phyloP scores from a whole-genome alignment of 2,888 invertebrate genomes.

The Cistogaster globosa region DNA sequence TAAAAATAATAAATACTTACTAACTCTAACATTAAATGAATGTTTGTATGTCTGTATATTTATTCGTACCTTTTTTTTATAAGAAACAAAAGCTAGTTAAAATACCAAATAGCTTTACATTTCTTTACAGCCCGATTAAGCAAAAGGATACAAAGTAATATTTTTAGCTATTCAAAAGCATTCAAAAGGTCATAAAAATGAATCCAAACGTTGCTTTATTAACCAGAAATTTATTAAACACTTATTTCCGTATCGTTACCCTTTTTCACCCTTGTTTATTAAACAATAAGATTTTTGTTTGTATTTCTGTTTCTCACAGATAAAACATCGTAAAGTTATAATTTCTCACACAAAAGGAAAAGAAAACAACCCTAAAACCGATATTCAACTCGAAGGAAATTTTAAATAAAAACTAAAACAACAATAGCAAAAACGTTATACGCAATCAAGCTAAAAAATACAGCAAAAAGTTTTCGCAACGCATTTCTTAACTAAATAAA shows the following conservation, averaged over 20 bases:
- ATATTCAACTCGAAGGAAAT: constrained; percentile 27
- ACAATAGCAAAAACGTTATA: constrained; percentile 77
- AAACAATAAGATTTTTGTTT: constrained; percentile 43
- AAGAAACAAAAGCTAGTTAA: constrained; percentile 4
- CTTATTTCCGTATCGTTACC: constrained; percentile 68
- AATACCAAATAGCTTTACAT: constrained; percentile 10
- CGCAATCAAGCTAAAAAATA: constrained; percentile 76
- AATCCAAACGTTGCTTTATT: constrained; percentile 57
- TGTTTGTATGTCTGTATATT: background rate
- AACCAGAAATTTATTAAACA: constrained; percentile 69
- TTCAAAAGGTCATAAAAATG: constrained; percentile 54
- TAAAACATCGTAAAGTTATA: constrained; percentile 54
- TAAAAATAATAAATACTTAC: constrained; percentile 2
- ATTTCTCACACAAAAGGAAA: constrained; percentile 30
- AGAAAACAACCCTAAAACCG: constrained; percentile 42
- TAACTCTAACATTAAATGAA: background rate
- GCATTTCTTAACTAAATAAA: constrained; percentile 60
- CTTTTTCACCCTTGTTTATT: constrained; percentile 52
- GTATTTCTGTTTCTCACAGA: constrained; percentile 20
- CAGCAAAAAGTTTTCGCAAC: constrained; percentile 65
- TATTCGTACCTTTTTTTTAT: background rate
- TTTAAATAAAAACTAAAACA: constrained; percentile 62
- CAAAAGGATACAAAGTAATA: constrained; percentile 11
- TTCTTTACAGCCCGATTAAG: constrained; percentile 51
- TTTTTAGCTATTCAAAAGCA: constrained; percentile 10